These are phyloP conservation scores for Parazoanthus atlanticus DNA, from an alignment of 92 coral and sea anemone genomes.

Conservation along the genomic window DNA sequence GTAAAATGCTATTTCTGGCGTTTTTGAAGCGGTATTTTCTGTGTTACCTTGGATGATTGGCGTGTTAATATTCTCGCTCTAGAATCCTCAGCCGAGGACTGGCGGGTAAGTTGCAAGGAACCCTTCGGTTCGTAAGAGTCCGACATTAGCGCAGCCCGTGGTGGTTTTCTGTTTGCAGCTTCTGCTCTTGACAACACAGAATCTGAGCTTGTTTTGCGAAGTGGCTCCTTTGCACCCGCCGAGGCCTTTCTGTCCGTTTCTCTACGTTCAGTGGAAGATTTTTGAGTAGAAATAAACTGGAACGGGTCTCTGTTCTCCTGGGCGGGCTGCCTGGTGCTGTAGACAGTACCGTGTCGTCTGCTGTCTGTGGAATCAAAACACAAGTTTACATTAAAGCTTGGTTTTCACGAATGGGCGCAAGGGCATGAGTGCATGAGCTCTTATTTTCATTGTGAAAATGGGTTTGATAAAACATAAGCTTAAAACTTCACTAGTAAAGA, in stretches of 20 bases:
- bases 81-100: constrained; percentile 28
- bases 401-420: no score
- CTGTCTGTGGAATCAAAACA: constrained; percentile 2
- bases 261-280: constrained; percentile 2
- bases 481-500: no score
- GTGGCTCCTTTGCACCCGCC: constrained; percentile 25
- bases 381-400: not conserved
- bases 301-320: constrained; percentile 41
- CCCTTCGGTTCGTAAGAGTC: constrained; percentile 10
- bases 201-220: constrained; percentile 31
- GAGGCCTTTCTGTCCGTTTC: not conserved
- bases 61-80: constrained; percentile 24
- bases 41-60: constrained; percentile 26
- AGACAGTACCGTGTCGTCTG: not conserved
- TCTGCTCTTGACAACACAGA: constrained; percentile 19
- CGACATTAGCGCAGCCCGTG: not conserved
- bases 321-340: not conserved
- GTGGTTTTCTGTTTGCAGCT: not conserved
- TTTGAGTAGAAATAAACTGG: constrained; percentile 24
- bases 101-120: not conserved
- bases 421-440: no score
- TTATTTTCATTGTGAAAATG: no score
- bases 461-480: no score
- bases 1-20: no score
- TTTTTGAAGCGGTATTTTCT: no score